Base-by-base conservation (phyloP, 2,888 invertebrate species). In the Tipula confusa region DNA sequence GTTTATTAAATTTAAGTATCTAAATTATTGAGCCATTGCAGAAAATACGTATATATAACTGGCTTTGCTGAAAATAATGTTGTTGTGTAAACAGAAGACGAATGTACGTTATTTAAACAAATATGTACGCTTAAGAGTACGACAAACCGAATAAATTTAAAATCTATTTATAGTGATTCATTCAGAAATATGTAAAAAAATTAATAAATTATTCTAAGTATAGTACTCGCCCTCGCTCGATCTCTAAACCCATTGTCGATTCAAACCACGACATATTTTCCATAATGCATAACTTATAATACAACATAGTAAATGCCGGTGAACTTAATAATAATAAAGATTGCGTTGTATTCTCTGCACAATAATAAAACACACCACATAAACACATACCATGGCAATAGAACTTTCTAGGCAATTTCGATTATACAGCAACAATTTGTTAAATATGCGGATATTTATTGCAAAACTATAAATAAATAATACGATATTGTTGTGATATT, bases 341-440 rank as follows among this genome's bases (percentile, higher is more conserved):
- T 38, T 38, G 38, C 38, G 13, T 38, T 38, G 38, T 38, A 38
- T 38, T 38, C 38, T 11, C 13, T 43, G 43, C 43, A 43, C 43
- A 43, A 43, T 11, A 38, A n/a, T n/a, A n/a, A n/a, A n/a, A 33
- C 7, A 33, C 33, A 33, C 7, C 33, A 11, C 33, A 1, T 33
- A n/a, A 33, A 18, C 24, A 24, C 24, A 64, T 24, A 64, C 24
- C 24, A 64, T 9, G 24, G 9, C 9, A 64, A 64, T 64, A 64
- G 64, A 64, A 64, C 64, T 64, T 64, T 64, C 64, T 24, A 64
- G 64, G n/a, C 43, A 43, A 43, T 43, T 43, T 43, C n/a, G n/a
- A 43, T 43, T n/a, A 43, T 43, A n/a, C 1, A 43, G 43, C 36
- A 36, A 43, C 43, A 7, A 43, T 43, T 43, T 5, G 15, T 15